These are phyloP conservation scores for Drosophila helvetica DNA, from an alignment of 2,888 invertebrate species.

Conservation along the genomic window DNA sequence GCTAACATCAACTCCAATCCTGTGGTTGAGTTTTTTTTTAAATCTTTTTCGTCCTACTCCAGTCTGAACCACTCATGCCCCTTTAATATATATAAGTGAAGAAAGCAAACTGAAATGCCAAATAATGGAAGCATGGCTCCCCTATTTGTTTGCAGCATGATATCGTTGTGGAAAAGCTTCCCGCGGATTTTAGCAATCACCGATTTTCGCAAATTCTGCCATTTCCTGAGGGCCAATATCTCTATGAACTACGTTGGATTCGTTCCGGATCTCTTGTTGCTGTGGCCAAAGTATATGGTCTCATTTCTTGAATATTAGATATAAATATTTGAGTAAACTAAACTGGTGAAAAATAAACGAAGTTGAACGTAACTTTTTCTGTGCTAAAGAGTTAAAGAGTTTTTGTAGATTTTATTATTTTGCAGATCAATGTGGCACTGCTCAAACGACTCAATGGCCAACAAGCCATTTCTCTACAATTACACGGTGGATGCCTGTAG, in stretches of 20 bases:
- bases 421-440: background rate
- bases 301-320: background rate
- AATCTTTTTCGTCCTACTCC: background rate
- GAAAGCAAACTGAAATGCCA: too few species aligned
- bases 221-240: constrained; percentile 26
- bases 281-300: constrained; percentile 7
- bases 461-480: constrained; percentile 7
- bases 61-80: constrained; percentile 14
- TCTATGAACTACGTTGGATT: background rate
- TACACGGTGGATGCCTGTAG: background rate
- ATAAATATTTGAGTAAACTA: background rate
- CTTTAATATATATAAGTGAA: too few species aligned
- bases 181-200: constrained; percentile 8
- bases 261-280: background rate
- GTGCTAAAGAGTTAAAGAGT: too few species aligned
- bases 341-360: background rate
- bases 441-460: constrained; percentile 12
- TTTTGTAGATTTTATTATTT: too few species aligned
- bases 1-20: constrained; percentile 2
- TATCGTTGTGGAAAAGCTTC: constrained; percentile 18
- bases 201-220: constrained; percentile 2
- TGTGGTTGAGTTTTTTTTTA: background rate
- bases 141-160: constrained; percentile 12
- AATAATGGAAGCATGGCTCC: background rate
- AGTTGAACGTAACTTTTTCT: too few species aligned